Evolutionary conservation across 2,888 invertebrate species (phyloP).

Genomic region (Nemoura dubitans): DNA sequence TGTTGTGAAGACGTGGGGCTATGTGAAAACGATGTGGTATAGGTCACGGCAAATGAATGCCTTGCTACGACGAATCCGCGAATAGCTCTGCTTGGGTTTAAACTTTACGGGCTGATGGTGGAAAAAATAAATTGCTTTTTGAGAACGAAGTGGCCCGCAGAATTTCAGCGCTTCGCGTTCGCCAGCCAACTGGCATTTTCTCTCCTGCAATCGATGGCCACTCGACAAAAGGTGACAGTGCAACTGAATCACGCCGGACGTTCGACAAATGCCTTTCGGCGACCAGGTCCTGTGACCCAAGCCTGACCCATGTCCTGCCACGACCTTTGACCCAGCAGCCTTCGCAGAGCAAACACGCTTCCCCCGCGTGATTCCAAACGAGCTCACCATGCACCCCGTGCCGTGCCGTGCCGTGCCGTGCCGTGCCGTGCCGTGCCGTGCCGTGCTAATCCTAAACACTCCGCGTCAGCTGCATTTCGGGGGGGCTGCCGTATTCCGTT

Average conservation of each 20-base stretch:
- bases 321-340: neutral
- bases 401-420: too few relatives aligned
- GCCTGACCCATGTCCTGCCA: neutral
- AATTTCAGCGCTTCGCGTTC: neutral
- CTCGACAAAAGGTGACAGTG: neutral
- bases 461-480: conserved; percentile 33
- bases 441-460: too few relatives aligned
- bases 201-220: neutral
- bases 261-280: neutral
- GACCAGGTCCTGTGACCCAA: neutral
- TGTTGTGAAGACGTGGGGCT: neutral
- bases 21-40: neutral
- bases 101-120: neutral
- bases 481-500: conserved; percentile 24
- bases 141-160: neutral
- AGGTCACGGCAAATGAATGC: neutral
- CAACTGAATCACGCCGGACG: neutral
- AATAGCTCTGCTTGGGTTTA: neutral
- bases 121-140: neutral
- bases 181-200: neutral
- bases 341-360: neutral
- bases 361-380: too few relatives aligned
- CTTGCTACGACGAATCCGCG: neutral
- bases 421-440: too few relatives aligned
- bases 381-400: too few relatives aligned